Conservation (phyloP, 2,113 vertebrate species). For the Phyllopteryx taeniolatus region DNA sequence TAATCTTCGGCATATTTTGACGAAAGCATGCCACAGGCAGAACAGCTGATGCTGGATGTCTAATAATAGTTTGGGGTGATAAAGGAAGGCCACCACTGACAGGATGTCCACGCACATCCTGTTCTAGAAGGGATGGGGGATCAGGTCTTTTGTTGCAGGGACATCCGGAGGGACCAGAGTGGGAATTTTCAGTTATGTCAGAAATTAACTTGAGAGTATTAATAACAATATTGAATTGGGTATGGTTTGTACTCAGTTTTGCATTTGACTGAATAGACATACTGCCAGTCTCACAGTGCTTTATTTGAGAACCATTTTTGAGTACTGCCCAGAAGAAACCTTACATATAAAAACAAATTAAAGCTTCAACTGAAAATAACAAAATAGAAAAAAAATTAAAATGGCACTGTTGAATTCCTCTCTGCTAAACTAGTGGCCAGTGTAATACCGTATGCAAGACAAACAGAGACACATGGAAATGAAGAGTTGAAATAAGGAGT, state of each 20-base stretch:
- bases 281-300: too few species aligned
- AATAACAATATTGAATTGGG: background rate
- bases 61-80: conserved; percentile 55
- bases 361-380: too few species aligned
- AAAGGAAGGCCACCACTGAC: conserved; percentile 63
- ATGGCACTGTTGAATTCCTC: too few species aligned
- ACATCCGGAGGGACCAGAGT: conserved; percentile 50
- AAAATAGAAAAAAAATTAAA: too few species aligned
- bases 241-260: background rate
- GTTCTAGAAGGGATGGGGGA: conserved; percentile 47
- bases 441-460: too few species aligned
- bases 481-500: too few species aligned
- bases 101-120: conserved; percentile 68
- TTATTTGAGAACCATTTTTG: too few species aligned
- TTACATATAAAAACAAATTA: too few species aligned
- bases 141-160: conserved; percentile 52
- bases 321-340: too few species aligned
- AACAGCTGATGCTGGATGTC: conserved; percentile 9
- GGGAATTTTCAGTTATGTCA: background rate
- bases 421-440: too few species aligned
- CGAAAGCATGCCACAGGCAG: background rate
- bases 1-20: background rate
- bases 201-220: background rate
- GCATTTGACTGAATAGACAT: background rate
- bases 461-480: too few species aligned